phyloP scores from a whole-genome alignment of 2,797 vertebrate genomes.

The Brachyrhaphis roseni region DNA sequence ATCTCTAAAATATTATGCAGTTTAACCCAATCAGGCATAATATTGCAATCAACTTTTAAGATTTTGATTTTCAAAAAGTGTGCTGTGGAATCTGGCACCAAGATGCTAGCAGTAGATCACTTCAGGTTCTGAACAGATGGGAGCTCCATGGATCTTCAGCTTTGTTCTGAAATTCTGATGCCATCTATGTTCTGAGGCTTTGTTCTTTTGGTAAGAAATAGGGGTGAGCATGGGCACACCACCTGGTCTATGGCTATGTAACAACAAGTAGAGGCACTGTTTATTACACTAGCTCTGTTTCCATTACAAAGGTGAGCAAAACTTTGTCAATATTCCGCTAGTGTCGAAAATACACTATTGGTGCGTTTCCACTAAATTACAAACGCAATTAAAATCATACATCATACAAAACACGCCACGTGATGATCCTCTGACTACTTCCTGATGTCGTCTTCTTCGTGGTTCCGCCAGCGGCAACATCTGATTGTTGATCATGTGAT shows the following conservation, averaged over 20 bases:
- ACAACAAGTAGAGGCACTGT: not conserved
- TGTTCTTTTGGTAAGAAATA: not conserved
- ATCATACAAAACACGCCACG: too few relatives aligned
- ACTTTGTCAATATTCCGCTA: too few relatives aligned
- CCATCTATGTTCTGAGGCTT: not conserved
- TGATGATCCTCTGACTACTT: too few relatives aligned
- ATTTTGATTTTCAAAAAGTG: not conserved
- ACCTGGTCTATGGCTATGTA: not conserved
- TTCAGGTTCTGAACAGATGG: not conserved
- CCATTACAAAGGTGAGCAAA: too few relatives aligned
- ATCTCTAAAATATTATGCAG: not conserved
- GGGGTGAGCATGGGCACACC: not conserved
- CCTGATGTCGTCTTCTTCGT: too few relatives aligned
- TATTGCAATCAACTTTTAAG: not conserved
- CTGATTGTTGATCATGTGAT: too few relatives aligned
- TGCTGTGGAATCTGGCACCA: not conserved
- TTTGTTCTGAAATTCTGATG: not conserved
- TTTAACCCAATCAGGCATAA: not conserved
- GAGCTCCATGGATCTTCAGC: not conserved
- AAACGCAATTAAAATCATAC: too few relatives aligned
- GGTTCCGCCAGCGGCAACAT: too few relatives aligned
- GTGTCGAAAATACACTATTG: too few relatives aligned
- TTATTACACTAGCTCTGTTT: not conserved
- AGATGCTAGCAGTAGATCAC: not conserved
- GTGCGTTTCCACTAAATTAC: too few relatives aligned